Evolutionary conservation across 2,797 vertebrate species (phyloP).

Genomic region (Xiphorhynchus erythropygius): DNA sequence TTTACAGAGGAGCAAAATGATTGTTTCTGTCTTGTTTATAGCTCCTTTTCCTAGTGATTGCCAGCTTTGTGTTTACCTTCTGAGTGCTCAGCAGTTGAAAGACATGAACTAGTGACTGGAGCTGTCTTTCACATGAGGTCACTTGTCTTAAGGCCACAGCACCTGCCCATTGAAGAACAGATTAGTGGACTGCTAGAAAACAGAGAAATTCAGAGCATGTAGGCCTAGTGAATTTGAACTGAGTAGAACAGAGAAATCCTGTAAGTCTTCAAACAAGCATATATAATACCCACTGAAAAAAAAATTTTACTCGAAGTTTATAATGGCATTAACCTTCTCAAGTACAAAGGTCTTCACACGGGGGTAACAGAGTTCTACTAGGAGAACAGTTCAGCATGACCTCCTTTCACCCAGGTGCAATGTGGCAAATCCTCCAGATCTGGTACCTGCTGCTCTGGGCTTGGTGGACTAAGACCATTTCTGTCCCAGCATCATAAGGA

Average conservation of each 20-base stretch:
- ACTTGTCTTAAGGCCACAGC: neutral
- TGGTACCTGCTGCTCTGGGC: neutral
- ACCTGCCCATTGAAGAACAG: neutral
- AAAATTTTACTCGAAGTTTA: neutral
- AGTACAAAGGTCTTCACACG: neutral
- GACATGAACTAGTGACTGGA: neutral
- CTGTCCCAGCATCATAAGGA: conserved; percentile 18
- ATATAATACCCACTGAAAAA: neutral
- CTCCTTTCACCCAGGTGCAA: neutral
- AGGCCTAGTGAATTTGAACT: neutral
- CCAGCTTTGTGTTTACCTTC: neutral
- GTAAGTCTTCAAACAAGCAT: neutral
- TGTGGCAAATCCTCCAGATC: neutral
- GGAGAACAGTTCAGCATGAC: neutral
- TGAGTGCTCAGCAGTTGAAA: neutral
- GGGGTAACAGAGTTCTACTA: neutral
- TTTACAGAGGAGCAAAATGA: neutral
- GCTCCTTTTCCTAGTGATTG: neutral
- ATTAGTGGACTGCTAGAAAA: neutral
- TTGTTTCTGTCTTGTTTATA: neutral
- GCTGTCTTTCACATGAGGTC: neutral
- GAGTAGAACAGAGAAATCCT: neutral
- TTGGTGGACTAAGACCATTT: neutral
- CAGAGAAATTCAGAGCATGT: neutral
- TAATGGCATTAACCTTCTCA: neutral